A percentile compares a stretch with the other conserved stretches of the same genome.
Evolutionary conservation across 2,797 vertebrate genomes (phyloP).

Genomic region (Amphiprion clarkii): DNA sequence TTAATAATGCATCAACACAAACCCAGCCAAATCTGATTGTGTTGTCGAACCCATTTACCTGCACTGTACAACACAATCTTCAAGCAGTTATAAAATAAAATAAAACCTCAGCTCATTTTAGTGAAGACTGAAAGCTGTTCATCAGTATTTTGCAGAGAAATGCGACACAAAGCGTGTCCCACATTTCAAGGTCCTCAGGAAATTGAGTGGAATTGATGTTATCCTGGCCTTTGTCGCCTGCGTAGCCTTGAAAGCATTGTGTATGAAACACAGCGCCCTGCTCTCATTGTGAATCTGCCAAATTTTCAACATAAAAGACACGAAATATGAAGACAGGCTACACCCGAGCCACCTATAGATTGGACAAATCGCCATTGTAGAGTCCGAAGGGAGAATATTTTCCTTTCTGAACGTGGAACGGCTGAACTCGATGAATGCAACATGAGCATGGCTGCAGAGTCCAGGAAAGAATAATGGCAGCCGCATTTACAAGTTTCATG

Average conservation of each 20-base stretch:
- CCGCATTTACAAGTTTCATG: slow-evolving; percentile 78
- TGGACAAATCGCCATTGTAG: slow-evolving; percentile 51
- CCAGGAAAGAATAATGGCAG: slow-evolving; percentile 75
- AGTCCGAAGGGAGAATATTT: slow-evolving; percentile 48
- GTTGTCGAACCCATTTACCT: slow-evolving; percentile 35
- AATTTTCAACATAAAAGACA: slow-evolving; percentile 58
- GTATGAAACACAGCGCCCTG: slow-evolving; percentile 52
- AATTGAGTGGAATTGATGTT: slow-evolving; percentile 73
- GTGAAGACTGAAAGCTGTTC: slow-evolving; percentile 50
- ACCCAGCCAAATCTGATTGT: slow-evolving; percentile 23
- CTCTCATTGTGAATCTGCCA: slow-evolving; percentile 63
- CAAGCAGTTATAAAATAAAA: slow-evolving; percentile 1
- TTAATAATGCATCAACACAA: slow-evolving; percentile 18
- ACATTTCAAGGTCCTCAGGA: slow-evolving; percentile 66
- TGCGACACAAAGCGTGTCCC: slow-evolving; percentile 49
- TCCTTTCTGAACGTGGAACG: slow-evolving; percentile 65
- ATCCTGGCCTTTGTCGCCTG: slow-evolving; percentile 38
- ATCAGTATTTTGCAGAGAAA: slow-evolving; percentile 45
- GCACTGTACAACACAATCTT: slow-evolving; percentile 19
- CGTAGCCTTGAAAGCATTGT: slow-evolving; percentile 65
- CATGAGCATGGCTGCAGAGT: slow-evolving; percentile 53
- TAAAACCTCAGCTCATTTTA: slow-evolving; percentile 15
- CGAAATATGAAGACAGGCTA: slow-evolving; percentile 61
- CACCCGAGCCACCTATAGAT: slow-evolving; percentile 48
- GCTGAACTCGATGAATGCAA: slow-evolving; percentile 65